A percentile compares a stretch with the other conserved stretches of the same genome.
Conservation (phyloP, 2,888 invertebrate genomes). For the Sinodicranocentrus sp. region DNA sequence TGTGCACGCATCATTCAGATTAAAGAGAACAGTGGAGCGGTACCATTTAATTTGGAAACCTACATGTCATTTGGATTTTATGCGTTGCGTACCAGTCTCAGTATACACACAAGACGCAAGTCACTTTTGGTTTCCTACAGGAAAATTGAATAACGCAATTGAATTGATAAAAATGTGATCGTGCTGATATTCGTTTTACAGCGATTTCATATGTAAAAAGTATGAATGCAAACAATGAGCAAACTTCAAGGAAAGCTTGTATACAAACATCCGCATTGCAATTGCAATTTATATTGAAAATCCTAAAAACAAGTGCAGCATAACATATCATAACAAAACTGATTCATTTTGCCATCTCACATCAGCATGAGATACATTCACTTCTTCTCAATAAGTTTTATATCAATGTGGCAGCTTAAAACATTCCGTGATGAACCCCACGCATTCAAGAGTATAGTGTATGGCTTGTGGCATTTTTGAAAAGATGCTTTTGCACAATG, state of each 20-base stretch:
- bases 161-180: conserved; percentile 41
- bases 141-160: conserved; percentile 24
- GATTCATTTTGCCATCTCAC: not conserved
- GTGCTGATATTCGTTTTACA: conserved; percentile 56
- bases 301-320: not conserved
- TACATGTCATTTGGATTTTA: conserved; percentile 20
- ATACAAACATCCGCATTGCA: not conserved
- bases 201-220: conserved; percentile 19
- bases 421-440: conserved; percentile 38
- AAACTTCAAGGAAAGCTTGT: not conserved
- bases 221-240: conserved; percentile 13
- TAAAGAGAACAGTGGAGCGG: conserved; percentile 30
- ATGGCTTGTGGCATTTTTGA: conserved; percentile 12
- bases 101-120: not conserved
- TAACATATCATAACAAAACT: conserved; percentile 8
- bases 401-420: conserved; percentile 13
- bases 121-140: too few species aligned
- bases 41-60: conserved; percentile 28
- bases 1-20: conserved; percentile 31
- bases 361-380: conserved; percentile 48
- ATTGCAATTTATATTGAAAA: not conserved
- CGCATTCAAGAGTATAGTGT: conserved; percentile 4
- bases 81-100: conserved; percentile 23
- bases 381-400: conserved; percentile 1
- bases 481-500: not conserved